phyloP scores from a whole-genome alignment of 2,888 invertebrate species.

The Cetonia aurata region DNA sequence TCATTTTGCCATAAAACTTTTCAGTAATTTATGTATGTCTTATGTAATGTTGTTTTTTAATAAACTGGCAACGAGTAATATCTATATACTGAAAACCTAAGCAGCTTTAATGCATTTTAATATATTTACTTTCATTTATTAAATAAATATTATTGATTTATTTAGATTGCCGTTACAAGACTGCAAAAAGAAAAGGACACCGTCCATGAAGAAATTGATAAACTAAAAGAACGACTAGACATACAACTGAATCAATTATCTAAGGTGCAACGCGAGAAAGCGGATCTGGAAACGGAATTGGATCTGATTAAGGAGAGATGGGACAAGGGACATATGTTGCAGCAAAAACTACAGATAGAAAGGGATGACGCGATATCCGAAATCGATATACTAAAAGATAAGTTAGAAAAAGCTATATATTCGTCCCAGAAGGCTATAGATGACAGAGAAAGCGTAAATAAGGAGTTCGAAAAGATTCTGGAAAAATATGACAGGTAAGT shows the following conservation, averaged over 20 bases:
- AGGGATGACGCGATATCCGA: slow-evolving; percentile 88
- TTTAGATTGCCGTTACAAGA: slow-evolving; percentile 76
- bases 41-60: too few relatives aligned
- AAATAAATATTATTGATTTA: neutral
- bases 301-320: slow-evolving; percentile 89
- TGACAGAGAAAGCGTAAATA: slow-evolving; percentile 88
- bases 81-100: neutral
- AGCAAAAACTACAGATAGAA: slow-evolving; percentile 89
- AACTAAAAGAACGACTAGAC: slow-evolving; percentile 85
- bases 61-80: too few relatives aligned
- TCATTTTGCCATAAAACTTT: too few relatives aligned
- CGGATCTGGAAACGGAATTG: slow-evolving; percentile 86
- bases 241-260: slow-evolving; percentile 84
- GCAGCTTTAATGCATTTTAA: neutral
- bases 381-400: slow-evolving; percentile 88
- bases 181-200: slow-evolving; percentile 91
- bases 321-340: slow-evolving; percentile 87
- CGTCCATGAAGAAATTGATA: slow-evolving; percentile 84
- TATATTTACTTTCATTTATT: neutral
- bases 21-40: too few relatives aligned
- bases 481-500: slow-evolving; percentile 90
- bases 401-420: slow-evolving; percentile 88
- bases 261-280: slow-evolving; percentile 86
- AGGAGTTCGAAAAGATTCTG: slow-evolving; percentile 92
- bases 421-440: slow-evolving; percentile 87